A percentile compares a stretch with the other conserved stretches of the same genome.
Conservation (phyloP, 2,113 vertebrate species). For the Hyperopisus bebe region DNA sequence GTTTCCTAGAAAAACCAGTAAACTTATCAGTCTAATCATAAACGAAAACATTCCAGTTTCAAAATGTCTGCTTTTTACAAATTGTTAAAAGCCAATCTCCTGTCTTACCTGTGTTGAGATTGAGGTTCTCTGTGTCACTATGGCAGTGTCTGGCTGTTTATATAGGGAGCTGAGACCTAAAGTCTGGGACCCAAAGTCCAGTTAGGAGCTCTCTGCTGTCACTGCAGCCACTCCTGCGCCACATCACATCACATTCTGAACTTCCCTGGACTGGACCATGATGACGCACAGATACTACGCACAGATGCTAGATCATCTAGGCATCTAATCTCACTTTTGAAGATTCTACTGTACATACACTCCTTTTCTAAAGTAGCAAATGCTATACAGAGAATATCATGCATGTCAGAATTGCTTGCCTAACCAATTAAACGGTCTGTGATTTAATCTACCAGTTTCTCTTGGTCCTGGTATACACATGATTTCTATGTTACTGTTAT, state of each 20-base stretch:
- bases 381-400: not conserved
- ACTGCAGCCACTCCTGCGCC: not conserved
- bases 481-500: not conserved
- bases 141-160: not conserved
- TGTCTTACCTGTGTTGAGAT: slow-evolving; percentile 1
- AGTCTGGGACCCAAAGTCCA: not conserved
- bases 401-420: not conserved
- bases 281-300: not conserved
- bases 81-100: not conserved
- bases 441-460: not conserved
- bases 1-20: slow-evolving; percentile 16
- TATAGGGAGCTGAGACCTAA: not conserved
- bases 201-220: not conserved
- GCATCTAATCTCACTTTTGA: not conserved
- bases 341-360: not conserved
- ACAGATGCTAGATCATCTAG: not conserved
- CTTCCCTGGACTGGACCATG: not conserved
- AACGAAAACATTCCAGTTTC: not conserved
- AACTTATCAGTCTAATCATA: not conserved
- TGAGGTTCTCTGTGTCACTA: not conserved
- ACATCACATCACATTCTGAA: not conserved
- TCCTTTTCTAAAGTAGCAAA: not conserved
- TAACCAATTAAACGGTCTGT: not conserved
- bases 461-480: not conserved
- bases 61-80: slow-evolving; percentile 11